Evolutionary conservation across 2,888 invertebrate genomes (phyloP), one percentile per base, ranked within the genome.

Genomic region (Pollenia amentaria): DNA sequence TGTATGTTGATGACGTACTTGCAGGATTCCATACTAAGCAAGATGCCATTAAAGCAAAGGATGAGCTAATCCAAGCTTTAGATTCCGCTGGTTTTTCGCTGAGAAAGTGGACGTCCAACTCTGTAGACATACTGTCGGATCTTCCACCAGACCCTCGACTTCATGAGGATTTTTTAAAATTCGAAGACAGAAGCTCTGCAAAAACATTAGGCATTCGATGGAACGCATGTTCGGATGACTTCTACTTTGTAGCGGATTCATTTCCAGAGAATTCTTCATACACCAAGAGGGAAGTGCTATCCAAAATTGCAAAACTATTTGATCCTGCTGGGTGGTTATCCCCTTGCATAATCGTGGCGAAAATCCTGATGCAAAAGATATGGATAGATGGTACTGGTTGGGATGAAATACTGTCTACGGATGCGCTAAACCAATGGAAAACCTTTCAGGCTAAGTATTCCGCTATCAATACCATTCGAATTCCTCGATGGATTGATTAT

Each of bases 1-100:
- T 79, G 64, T 88, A 88, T 40, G 85, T 88, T 0, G 87, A 87
- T 18, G 88, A 88, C 48, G 21, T 81, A 1, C 38, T 88, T 9
- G 86, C 48, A 10, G 87, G 88, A 12, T 70, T 65, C 11, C 78
- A 87, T 60, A 57, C 67, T 3, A 53, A 69, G 14, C 11, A 51
- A 1, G 65, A 76, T 12, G 72, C 81, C 7, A 64, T 81, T 3
- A 12, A 40, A 0, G 55, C 79, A 18, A 51, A 46, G 11, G 14
- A 79, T 6, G 55, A 82, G 38, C 57, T 85, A 14, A 48, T 60
- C 12, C 12, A 16, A 4, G 44, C 75, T 48, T 38, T 85, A 21
- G 3, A 18, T 8, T 80, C 78, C 9, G 80, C 80, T 1, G 80
- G 80, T 1, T 79, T 72, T 65, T 78, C 48, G 11, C 29, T 80